phyloP scores from a whole-genome alignment of 2,797 vertebrate species.

The Sylvia borin region DNA sequence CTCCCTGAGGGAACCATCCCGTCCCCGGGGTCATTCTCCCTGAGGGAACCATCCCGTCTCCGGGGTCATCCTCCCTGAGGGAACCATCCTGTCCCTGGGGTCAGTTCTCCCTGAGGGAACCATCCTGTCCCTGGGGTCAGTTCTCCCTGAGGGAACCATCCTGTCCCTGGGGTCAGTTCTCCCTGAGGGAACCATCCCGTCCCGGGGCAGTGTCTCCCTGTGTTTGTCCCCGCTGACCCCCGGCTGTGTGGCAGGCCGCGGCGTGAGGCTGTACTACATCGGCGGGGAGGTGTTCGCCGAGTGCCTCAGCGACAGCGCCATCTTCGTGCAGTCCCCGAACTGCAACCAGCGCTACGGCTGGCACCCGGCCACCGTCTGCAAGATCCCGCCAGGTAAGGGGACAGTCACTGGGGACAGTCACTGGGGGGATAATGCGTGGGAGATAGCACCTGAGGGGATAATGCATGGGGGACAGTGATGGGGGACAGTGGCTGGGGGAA shows the following conservation, averaged over 20 bases:
- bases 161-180: too few relatives aligned
- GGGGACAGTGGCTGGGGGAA: too few relatives aligned
- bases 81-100: too few relatives aligned
- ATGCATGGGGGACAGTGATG: too few relatives aligned
- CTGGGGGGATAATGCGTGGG: too few relatives aligned
- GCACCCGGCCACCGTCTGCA: conserved; percentile 98
- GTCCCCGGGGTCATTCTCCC: background rate
- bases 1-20: background rate
- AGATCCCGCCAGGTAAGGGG: conserved; percentile 92
- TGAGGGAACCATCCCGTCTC: background rate
- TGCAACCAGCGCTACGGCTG: conserved; percentile 98
- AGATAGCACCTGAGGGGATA: too few relatives aligned
- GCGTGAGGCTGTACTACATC: conserved; percentile 97
- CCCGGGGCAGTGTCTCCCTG: background rate
- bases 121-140: accelerated
- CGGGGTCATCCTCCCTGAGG: too few relatives aligned
- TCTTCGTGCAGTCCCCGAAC: conserved; percentile 98
- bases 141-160: background rate
- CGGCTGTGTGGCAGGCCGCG: conserved; percentile 79
- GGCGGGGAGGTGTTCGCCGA: conserved; percentile 98
- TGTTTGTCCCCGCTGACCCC: background rate
- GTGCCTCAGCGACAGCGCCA: conserved; percentile 98
- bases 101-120: too few relatives aligned
- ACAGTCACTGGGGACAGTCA: too few relatives aligned
- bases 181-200: background rate